These are phyloP conservation scores for Pocillopora damicornis DNA, from an alignment of 64 coral and sea anemone genomes.

Conservation along the genomic window DNA sequence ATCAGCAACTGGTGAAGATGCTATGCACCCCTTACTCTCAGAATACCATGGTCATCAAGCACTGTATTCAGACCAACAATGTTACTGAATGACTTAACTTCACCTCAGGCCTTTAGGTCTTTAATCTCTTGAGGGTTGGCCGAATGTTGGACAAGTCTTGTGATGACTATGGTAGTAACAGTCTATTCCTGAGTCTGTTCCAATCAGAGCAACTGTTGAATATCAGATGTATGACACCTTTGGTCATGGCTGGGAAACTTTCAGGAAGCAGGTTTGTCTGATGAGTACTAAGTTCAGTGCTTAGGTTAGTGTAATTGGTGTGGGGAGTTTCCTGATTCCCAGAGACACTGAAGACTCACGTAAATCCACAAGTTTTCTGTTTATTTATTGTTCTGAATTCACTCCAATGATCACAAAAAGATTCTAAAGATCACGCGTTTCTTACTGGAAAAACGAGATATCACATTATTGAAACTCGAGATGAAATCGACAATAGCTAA, in stretches of 20 bases:
- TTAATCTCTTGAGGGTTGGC: conserved; percentile 6
- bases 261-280: too few relatives aligned
- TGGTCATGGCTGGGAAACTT: too few relatives aligned
- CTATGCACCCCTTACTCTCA: conserved; percentile 49
- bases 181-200: conserved; percentile 40
- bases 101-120: conserved; percentile 17
- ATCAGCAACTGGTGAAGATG: background rate
- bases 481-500: too few relatives aligned
- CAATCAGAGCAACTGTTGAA: conserved; percentile 42
- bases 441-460: too few relatives aligned
- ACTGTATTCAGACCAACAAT: conserved; percentile 33
- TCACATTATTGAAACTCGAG: too few relatives aligned
- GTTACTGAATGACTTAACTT: conserved; percentile 12
- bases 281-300: background rate
- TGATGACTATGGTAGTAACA: conserved; percentile 24
- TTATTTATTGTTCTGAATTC: too few relatives aligned
- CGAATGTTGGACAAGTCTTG: conserved; percentile 20
- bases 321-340: background rate
- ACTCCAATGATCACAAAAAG: too few relatives aligned
- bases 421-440: too few relatives aligned
- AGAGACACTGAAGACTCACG: too few relatives aligned
- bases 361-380: too few relatives aligned
- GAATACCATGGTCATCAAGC: conserved; percentile 21
- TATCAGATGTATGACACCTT: background rate
- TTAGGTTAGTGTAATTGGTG: background rate